phyloP scores from a whole-genome alignment of 2,888 invertebrate genomes.

The Chirona hameri region DNA sequence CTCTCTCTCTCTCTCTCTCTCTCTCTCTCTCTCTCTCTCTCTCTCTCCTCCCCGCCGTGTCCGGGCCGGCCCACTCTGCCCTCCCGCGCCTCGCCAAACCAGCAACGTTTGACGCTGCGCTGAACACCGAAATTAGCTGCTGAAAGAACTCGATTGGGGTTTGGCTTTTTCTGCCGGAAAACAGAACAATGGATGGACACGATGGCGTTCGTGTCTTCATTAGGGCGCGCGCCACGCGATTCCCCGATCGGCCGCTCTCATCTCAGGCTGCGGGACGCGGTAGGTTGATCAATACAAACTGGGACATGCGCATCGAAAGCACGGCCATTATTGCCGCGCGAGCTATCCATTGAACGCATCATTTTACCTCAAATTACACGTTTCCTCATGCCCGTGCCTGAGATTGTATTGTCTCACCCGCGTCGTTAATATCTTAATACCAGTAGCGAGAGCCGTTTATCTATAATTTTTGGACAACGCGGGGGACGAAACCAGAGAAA shows the following conservation, averaged over 20 bases:
- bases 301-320: background rate
- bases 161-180: background rate
- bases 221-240: background rate
- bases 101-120: too few species aligned
- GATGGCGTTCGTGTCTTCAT: background rate
- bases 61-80: too few species aligned
- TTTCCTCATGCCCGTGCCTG: background rate
- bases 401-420: slow-evolving; percentile 14
- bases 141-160: background rate
- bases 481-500: background rate
- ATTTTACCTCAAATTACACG: background rate
- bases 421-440: slow-evolving; percentile 26
- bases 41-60: too few species aligned
- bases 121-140: background rate
- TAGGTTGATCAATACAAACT: background rate
- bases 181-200: background rate
- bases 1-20: background rate
- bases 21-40: background rate
- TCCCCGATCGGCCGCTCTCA: background rate
- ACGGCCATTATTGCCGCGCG: background rate
- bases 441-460: slow-evolving; percentile 2
- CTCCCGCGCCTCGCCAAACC: too few species aligned
- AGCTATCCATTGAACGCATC: background rate
- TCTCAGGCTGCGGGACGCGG: background rate
- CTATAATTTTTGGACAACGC: slow-evolving; percentile 25